Conservation (phyloP, 2,888 invertebrate species). For the Andrena bicolor region DNA sequence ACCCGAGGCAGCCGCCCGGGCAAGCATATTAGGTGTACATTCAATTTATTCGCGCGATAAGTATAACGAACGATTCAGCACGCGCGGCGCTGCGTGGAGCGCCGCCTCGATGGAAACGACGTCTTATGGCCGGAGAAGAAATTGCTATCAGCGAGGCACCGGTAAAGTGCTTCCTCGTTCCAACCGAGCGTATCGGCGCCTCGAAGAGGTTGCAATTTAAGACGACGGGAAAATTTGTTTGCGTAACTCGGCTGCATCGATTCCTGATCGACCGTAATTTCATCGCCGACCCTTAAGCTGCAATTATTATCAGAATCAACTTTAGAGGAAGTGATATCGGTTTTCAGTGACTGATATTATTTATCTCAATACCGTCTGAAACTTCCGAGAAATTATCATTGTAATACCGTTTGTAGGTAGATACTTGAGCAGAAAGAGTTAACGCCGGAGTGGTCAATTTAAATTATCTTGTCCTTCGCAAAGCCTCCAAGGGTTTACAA, state of each 20-base stretch:
- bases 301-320: slow-evolving; percentile 36
- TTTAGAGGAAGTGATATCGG: slow-evolving; percentile 17
- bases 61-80: slow-evolving; percentile 27
- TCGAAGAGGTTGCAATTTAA: not conserved
- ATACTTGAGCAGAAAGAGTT: not conserved
- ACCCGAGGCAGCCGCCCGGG: slow-evolving; percentile 17
- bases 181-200: not conserved
- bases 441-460: not conserved
- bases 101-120: not conserved
- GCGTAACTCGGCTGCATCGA: not conserved
- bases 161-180: slow-evolving; percentile 22
- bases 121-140: not conserved
- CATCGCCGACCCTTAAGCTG: slow-evolving; percentile 3
- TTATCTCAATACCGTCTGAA: not conserved
- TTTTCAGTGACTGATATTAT: not conserved
- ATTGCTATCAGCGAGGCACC: slow-evolving; percentile 34
- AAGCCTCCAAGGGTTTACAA: not conserved
- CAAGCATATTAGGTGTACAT: slow-evolving; percentile 44
- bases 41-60: slow-evolving; percentile 50
- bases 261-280: slow-evolving; percentile 19
- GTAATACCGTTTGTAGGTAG: not conserved
- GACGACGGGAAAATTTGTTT: slow-evolving; percentile 21
- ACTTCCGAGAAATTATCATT: not conserved
- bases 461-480: too few relatives aligned
- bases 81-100: not conserved